phyloP scores from a whole-genome alignment of 2,888 invertebrate species.

The Omphaloscelis lunosa region DNA sequence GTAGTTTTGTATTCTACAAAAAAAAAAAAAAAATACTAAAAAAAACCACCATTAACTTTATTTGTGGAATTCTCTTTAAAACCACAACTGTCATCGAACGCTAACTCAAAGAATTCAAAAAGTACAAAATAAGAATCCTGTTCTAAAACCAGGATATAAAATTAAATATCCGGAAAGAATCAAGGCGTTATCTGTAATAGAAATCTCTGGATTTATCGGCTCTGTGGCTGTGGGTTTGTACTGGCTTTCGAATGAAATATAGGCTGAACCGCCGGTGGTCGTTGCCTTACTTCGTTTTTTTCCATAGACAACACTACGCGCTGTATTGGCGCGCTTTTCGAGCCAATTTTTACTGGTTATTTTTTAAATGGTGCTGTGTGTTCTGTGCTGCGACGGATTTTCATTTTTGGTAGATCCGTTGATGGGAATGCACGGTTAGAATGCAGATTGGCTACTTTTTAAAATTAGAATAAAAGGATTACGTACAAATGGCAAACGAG shows the following conservation, averaged over 20 bases:
- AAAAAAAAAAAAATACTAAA: not conserved
- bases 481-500: conserved; percentile 23
- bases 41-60: not conserved
- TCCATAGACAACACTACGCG: conserved; percentile 72
- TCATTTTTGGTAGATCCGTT: conserved; percentile 66
- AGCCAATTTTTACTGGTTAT: conserved; percentile 65
- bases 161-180: conserved; percentile 89
- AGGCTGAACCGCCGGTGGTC: conserved; percentile 77
- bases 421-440: conserved; percentile 51
- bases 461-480: conserved; percentile 27
- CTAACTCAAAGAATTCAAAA: conserved; percentile 67
- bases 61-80: conserved; percentile 3
- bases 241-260: conserved; percentile 86
- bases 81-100: conserved; percentile 54
- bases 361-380: conserved; percentile 68
- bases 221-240: conserved; percentile 81
- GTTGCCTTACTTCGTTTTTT: conserved; percentile 74
- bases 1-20: not conserved
- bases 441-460: conserved; percentile 8
- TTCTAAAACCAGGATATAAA: conserved; percentile 82
- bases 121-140: conserved; percentile 78
- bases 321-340: conserved; percentile 77
- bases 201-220: conserved; percentile 89
- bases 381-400: conserved; percentile 65
- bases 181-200: conserved; percentile 88